Evolutionary conservation across 2,888 invertebrate species (phyloP).

Genomic region (Pomacea canaliculata): DNA sequence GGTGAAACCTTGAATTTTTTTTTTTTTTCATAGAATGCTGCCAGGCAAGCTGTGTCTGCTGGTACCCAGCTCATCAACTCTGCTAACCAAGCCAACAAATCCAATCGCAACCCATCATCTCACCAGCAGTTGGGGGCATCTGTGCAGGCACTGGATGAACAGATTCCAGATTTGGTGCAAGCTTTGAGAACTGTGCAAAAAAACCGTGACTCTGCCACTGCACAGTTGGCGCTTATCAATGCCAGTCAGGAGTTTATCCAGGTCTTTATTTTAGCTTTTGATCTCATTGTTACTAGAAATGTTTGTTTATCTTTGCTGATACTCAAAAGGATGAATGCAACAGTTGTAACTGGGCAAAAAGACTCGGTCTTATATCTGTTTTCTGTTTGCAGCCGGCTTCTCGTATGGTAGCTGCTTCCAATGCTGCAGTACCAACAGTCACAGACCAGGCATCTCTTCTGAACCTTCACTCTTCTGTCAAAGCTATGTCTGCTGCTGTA

Average conservation of each 20-base stretch:
- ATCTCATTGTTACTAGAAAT: neutral
- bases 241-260: slow-evolving; percentile 87
- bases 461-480: slow-evolving; percentile 80
- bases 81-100: slow-evolving; percentile 85
- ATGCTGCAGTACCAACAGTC: slow-evolving; percentile 87
- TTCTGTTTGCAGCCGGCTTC: slow-evolving; percentile 65
- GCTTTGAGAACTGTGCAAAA: slow-evolving; percentile 79
- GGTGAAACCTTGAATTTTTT: neutral
- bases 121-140: slow-evolving; percentile 81
- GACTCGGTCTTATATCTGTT: too few species aligned
- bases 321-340: neutral
- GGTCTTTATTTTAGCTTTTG: slow-evolving; percentile 59
- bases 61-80: slow-evolving; percentile 93
- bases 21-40: slow-evolving; percentile 73
- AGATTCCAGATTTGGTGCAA: slow-evolving; percentile 85
- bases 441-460: slow-evolving; percentile 82
- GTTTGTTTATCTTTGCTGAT: neutral
- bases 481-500: slow-evolving; percentile 74
- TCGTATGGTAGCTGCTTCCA: slow-evolving; percentile 82
- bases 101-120: slow-evolving; percentile 74
- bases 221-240: slow-evolving; percentile 85
- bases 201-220: slow-evolving; percentile 79
- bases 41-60: slow-evolving; percentile 87
- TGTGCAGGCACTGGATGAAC: slow-evolving; percentile 82
- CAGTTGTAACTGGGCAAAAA: neutral